phyloP scores from a whole-genome alignment of 1,140 invertebrate genomes.

The Oryzaephilus surinamensis region DNA sequence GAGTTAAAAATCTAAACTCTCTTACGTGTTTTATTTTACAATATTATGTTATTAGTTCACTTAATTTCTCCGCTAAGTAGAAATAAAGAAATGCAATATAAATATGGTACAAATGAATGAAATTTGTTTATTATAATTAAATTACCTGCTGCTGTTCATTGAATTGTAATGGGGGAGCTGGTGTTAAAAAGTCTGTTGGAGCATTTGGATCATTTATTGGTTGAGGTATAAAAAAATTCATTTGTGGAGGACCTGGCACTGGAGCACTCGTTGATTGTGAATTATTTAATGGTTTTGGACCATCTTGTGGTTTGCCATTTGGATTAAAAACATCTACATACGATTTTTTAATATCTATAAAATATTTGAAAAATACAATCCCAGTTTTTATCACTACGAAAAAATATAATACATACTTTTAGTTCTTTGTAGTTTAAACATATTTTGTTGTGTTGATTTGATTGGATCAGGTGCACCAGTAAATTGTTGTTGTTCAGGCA shows the following conservation, averaged over 20 bases:
- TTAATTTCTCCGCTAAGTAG: too few species aligned
- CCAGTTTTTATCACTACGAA: constrained; percentile 5
- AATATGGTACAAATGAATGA: too few species aligned
- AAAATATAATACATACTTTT: constrained; percentile 46
- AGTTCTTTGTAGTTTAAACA: constrained; percentile 65
- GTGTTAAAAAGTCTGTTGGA: constrained; percentile 45
- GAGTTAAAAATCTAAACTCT: constrained; percentile 2
- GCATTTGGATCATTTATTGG: constrained; percentile 45
- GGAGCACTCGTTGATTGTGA: constrained; percentile 3
- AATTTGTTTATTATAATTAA: not conserved
- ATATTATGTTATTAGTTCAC: too few species aligned
- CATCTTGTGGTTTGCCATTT: constrained; percentile 40
- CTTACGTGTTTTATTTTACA: constrained; percentile 1
- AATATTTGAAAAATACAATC: too few species aligned
- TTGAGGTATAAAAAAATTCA: constrained; percentile 43
- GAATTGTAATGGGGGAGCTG: constrained; percentile 23
- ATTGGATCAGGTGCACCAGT: constrained; percentile 12
- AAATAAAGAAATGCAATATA: too few species aligned
- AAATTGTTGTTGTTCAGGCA: constrained; percentile 4
- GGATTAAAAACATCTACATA: constrained; percentile 84
- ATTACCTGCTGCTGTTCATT: constrained; percentile 11
- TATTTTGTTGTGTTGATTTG: constrained; percentile 48
- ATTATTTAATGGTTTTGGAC: constrained; percentile 25
- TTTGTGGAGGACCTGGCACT: constrained; percentile 36
- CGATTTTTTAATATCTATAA: constrained; percentile 58